Percentiles rank a stretch among this genome's conserved stretches.
Conservation (phyloP, 2,113 vertebrate species). For the Epinephelus moara region DNA sequence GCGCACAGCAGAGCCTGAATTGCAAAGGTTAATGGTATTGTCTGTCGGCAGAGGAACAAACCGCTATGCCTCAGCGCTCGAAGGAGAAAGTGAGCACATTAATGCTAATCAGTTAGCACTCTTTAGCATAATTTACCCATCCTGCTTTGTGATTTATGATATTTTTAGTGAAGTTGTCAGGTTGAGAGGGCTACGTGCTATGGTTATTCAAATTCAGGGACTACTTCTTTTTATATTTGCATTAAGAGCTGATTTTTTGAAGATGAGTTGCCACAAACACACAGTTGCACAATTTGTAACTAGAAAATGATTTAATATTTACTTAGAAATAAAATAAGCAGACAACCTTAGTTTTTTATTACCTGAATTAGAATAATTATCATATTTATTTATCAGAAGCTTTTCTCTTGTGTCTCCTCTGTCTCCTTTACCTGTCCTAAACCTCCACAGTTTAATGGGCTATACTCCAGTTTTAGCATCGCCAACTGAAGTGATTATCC, state of each 20-base stretch:
- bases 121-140: slow-evolving; percentile 84
- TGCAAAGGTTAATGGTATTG: slow-evolving; percentile 99
- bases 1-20: slow-evolving; percentile 90
- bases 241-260: slow-evolving; percentile 33
- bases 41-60: slow-evolving; percentile 89
- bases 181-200: slow-evolving; percentile 57
- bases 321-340: background rate
- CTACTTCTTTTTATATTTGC: slow-evolving; percentile 36
- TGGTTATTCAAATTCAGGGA: slow-evolving; percentile 72
- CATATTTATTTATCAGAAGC: background rate
- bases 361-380: background rate
- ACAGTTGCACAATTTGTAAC: background rate
- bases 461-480: slow-evolving; percentile 8
- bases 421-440: slow-evolving; percentile 59
- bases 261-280: slow-evolving; percentile 23
- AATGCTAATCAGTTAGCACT: slow-evolving; percentile 84
- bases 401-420: background rate
- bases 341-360: background rate
- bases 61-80: slow-evolving; percentile 82
- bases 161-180: slow-evolving; percentile 70
- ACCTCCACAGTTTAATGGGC: slow-evolving; percentile 8
- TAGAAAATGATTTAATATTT: background rate
- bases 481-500: slow-evolving; percentile 34
- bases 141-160: slow-evolving; percentile 79
- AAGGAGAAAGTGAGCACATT: slow-evolving; percentile 83